phyloP scores from a whole-genome alignment of 1,140 invertebrate species.

The Sycobia sp. region DNA sequence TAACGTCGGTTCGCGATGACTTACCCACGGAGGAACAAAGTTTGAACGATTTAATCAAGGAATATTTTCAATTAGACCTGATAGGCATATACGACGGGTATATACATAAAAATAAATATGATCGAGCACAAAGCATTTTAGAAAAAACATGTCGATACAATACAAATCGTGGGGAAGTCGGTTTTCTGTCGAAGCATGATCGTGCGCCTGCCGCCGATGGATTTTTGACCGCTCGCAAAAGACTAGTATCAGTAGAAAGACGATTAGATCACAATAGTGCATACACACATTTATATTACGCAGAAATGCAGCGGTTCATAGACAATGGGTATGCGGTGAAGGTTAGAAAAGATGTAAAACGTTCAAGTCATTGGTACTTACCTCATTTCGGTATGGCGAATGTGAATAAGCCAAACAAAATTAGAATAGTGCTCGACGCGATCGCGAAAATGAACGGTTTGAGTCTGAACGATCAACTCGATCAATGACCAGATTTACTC shows the following conservation, averaged over 20 bases:
- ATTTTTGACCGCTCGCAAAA: background rate
- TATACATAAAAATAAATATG: no score
- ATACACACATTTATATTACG: conserved; percentile 18
- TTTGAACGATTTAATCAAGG: no score
- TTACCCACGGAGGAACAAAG: no score
- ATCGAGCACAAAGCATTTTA: no score
- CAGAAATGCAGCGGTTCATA: no score
- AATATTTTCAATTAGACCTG: no score
- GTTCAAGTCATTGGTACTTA: conserved; percentile 2
- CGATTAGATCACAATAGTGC: conserved; percentile 4
- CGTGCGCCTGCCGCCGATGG: no score
- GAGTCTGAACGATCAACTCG: conserved; percentile 36
- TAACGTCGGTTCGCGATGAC: no score
- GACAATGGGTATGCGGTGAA: conserved; percentile 21
- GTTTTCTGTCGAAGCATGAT: no score
- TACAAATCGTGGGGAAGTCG: no score
- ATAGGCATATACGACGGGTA: no score
- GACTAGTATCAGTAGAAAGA: conserved; percentile 16
- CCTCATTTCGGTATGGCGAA: conserved; percentile 42
- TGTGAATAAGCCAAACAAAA: conserved; percentile 38
- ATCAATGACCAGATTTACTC: background rate
- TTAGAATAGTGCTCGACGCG: conserved; percentile 43
- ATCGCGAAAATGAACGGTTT: conserved; percentile 31
- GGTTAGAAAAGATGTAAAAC: conserved; percentile 27
- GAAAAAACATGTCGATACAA: no score